Evolutionary conservation across 2,113 vertebrate species (phyloP), one percentile per base, ranked within the genome.

Genomic region (Pipra filicauda): DNA sequence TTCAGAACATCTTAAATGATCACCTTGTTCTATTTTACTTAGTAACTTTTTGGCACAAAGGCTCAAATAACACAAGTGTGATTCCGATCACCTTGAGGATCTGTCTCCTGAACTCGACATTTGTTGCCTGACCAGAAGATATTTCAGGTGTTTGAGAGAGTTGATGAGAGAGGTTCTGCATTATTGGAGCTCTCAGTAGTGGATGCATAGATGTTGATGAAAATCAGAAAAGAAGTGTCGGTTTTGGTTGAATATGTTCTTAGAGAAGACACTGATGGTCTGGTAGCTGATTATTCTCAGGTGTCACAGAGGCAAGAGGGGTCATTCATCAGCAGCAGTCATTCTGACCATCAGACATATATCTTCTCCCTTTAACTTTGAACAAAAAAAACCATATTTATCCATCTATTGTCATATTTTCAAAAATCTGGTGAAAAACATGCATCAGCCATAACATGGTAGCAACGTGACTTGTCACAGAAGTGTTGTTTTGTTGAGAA

Each of bases 371-470:
- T 81, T 85, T 75, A 61, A 67, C 65, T 70, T 77, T 8, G 33
- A 15, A 10, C 52, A 51, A 54, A 48, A 52, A 3, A 5, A 21
- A 22, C 14, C 5, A 5, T 93, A 27, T 85, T 85, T 93, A 48
- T 92, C 69, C 90, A 96, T 93, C 85, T 94, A 0, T 39, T 85
- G n/a, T 58, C 86, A 93, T 46, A n/a, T 65, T 66, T 37, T 62
- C 75, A 66, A 77, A 92, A 86, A 48, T 81, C 27, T n/a, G 41
- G 15, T 93, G n/a, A 43, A 91, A 61, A 87, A 54, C 80, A 87
- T 75, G 22, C 93, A 96, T 96, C 83, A 85, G 62, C 83, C 91
- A 87, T 96, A 78, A 89, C 91, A 91, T 8, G 1, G 52, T 78
- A 43, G 52, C 93, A 75, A 14, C 79, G 54, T 78, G 70, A 82